A percentile compares a stretch with the other conserved stretches of the same genome.
Conservation (phyloP, 2,113 vertebrate genomes). For the Prinia subflava region DNA sequence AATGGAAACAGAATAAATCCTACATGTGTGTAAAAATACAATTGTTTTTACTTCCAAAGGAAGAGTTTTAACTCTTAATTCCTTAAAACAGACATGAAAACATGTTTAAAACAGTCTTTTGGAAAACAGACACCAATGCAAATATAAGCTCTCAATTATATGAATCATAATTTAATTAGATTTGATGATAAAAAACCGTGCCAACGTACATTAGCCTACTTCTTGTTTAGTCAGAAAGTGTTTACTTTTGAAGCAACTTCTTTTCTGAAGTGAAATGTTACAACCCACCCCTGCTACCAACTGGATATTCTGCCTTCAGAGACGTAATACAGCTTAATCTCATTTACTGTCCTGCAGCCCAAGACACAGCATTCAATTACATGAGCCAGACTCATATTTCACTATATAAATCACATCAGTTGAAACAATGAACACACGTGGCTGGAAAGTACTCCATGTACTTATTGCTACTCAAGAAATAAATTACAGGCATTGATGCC, state of each 20-base stretch:
- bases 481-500: slow-evolving; percentile 9
- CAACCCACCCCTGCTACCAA: neutral
- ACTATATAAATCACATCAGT: slow-evolving; percentile 41
- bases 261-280: neutral
- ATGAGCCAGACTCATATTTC: slow-evolving; percentile 48
- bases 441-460: slow-evolving; percentile 39
- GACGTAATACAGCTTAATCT: slow-evolving; percentile 18
- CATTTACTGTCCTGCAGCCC: slow-evolving; percentile 32
- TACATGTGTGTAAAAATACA: neutral
- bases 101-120: neutral
- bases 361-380: slow-evolving; percentile 24
- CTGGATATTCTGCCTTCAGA: neutral
- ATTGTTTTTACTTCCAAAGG: neutral
- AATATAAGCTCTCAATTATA: neutral
- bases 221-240: neutral
- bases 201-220: neutral
- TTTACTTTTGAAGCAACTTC: neutral
- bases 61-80: neutral
- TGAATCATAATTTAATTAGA: slow-evolving; percentile 18
- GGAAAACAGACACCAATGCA: neutral
- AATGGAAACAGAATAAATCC: neutral
- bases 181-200: neutral
- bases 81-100: neutral
- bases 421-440: slow-evolving; percentile 41
- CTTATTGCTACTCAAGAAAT: slow-evolving; percentile 48